Evolutionary conservation across 2,888 invertebrate species (phyloP).

Genomic region (Lordiphosa fenestrarum): DNA sequence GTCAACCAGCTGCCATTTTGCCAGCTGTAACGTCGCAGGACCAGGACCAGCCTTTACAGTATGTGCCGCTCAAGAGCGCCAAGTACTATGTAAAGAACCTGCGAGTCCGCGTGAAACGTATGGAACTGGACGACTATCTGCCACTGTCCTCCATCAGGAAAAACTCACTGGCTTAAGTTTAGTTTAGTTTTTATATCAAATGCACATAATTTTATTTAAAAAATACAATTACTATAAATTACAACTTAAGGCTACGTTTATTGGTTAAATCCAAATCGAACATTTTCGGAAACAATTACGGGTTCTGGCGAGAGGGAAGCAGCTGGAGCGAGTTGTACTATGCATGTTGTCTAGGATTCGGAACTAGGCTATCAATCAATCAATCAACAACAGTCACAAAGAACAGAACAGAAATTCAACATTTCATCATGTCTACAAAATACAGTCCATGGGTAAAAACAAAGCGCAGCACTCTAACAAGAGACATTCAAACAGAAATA

Average conservation of each 20-base stretch:
- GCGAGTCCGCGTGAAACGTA: slow-evolving; percentile 46
- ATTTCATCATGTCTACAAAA: slow-evolving; percentile 57
- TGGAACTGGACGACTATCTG: slow-evolving; percentile 40
- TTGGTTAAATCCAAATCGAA: slow-evolving; percentile 22
- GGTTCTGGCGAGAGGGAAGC: slow-evolving; percentile 13
- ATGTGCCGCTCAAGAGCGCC: slow-evolving; percentile 32
- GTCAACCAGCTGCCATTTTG: background rate
- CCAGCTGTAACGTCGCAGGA: background rate
- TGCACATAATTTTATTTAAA: slow-evolving; percentile 71
- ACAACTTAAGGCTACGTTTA: slow-evolving; percentile 55
- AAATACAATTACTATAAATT: slow-evolving; percentile 70
- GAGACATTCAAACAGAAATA: slow-evolving; percentile 24
- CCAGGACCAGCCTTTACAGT: background rate
- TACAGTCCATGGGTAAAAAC: slow-evolving; percentile 53
- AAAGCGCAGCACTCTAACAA: slow-evolving; percentile 35
- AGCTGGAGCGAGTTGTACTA: slow-evolving; percentile 32
- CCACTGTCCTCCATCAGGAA: slow-evolving; percentile 32
- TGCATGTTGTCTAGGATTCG: slow-evolving; percentile 27
- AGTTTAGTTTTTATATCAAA: slow-evolving; percentile 48
- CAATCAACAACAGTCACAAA: slow-evolving; percentile 55
- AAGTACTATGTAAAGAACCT: slow-evolving; percentile 41
- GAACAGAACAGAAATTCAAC: slow-evolving; percentile 45
- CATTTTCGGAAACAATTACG: no score
- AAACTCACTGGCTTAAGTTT: background rate
- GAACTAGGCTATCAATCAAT: slow-evolving; percentile 11